Evolutionary conservation across 2,888 invertebrate species (phyloP), one percentile per base, ranked within the genome.

Genomic region (Blomia tropicalis): DNA sequence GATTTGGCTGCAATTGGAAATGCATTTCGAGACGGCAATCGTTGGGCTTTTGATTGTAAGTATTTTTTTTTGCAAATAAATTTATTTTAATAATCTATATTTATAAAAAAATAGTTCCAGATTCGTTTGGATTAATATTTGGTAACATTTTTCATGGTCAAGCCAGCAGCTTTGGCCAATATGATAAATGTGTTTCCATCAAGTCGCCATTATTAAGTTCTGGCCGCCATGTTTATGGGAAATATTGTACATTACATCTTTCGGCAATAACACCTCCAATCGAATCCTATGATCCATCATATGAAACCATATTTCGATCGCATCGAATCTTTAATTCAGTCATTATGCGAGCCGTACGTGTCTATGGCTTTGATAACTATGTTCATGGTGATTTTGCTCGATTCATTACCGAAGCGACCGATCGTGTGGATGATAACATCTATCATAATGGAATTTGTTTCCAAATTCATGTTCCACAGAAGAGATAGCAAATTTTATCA

Each of bases 371-470:
- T 7, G 51, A 47, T n/a, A 47, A 47, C 7, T 47, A 47, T n/a
- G 14, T 47, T 27, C 51, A 47, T 27, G 7, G 27, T 11, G 51
- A 47, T n/a, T 47, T 47, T 47, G 51, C 51, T 11, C 51, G 7
- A 14, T 47, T 47, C 51, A 47, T 47, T 11, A 30, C 30, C 14
- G 14, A 56, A 19, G 56, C 27, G 5, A 56, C 30, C 27, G 56
- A 56, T 31, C n/a, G n/a, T 14, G 30, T 56, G 56, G n/a, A 29
- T n/a, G 56, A 29, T 27, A 47, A 47, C 27, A 47, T 47, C 22
- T 47, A 14, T 27, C 51, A 47, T n/a, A 27, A 22, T 11, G 56
- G 56, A 11, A 27, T 56, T 19, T 56, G 56, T 19, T 56, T 30
- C 56, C 56, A 14, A 5, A 31, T 23, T 11, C 30, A 5, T 56